Evolutionary conservation across 2,888 invertebrate species (phyloP), one percentile per base, ranked within the genome.

Genomic region (Spisula solida): DNA sequence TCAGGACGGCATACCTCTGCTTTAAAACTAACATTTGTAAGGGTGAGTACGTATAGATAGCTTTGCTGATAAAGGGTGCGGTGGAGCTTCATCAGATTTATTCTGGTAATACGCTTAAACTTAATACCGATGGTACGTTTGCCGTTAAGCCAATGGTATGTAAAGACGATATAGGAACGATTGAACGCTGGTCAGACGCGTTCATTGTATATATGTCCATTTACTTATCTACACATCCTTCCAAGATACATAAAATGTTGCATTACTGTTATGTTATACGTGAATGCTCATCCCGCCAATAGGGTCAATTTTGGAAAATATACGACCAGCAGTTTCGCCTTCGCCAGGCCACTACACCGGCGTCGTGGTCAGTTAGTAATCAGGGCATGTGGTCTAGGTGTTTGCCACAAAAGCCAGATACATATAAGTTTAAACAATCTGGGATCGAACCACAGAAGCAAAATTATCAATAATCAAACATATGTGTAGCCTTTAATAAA

Each of bases 231-330:
- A 51, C 41, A 5, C 41, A 81, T 34, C 41, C 41, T 1, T 81
- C 41, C 0, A 82, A 86, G 34, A 70, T 70, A 1, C 8, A 80
- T n/a, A 83, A 89, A 16, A 18, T 86, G 20, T 47, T 89, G 1
- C 86, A 89, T 16, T 89, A 89, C 25, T 86, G 83, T 86, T 60
- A 0, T n/a, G 18, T 29, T 10, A 83, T 89, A 0, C 18, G 89
- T 2, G 86, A 89, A 25, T 56, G 55, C 25, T 83, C 86, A n/a
- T 25, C 0, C 20, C 0, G 18, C 47, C 18, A 86, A 80, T 83
- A 0, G 75, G 10, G 18, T 86, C 86, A 51, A 86, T n/a, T n/a
- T n/a, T n/a, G n/a, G n/a, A n/a, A n/a, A n/a, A n/a, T n/a, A n/a
- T n/a, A n/a, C n/a, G n/a, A n/a, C n/a, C n/a, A n/a, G n/a, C n/a